Percentiles rank a stretch among this genome's conserved stretches.
phyloP scores from a whole-genome alignment of 2,888 invertebrate species.

The Psylliodes chrysocephalus region DNA sequence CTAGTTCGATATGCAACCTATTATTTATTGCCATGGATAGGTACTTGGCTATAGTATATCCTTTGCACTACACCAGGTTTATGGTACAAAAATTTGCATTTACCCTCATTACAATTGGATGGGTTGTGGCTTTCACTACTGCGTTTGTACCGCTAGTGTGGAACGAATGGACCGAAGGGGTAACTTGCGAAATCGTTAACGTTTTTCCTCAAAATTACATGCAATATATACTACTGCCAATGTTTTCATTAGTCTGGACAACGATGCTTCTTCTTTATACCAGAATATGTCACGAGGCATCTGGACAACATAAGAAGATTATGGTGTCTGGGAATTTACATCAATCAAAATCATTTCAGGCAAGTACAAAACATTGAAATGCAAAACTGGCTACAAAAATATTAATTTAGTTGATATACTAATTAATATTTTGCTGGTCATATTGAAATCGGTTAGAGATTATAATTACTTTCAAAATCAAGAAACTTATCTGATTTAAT shows the following conservation, averaged over 20 bases:
- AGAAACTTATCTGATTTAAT: too few relatives aligned
- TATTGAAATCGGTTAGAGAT: too few relatives aligned
- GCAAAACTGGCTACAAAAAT: too few relatives aligned
- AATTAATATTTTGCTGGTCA: too few relatives aligned
- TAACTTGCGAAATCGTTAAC: slow-evolving; percentile 75
- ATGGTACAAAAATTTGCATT: slow-evolving; percentile 77
- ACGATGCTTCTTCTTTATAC: slow-evolving; percentile 80
- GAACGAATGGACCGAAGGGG: slow-evolving; percentile 74
- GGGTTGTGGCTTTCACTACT: slow-evolving; percentile 74
- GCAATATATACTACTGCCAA: slow-evolving; percentile 71
- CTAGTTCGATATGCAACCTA: slow-evolving; percentile 82
- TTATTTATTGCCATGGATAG: slow-evolving; percentile 83
- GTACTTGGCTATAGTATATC: slow-evolving; percentile 83
- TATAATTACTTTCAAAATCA: too few relatives aligned
- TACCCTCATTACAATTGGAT: slow-evolving; percentile 73
- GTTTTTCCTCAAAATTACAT: slow-evolving; percentile 66
- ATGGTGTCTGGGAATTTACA: slow-evolving; percentile 61
- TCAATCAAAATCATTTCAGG: slow-evolving; percentile 79
- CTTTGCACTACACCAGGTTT: slow-evolving; percentile 79
- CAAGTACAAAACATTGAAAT: too few relatives aligned
- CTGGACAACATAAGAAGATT: slow-evolving; percentile 76
- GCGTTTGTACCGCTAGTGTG: slow-evolving; percentile 80
- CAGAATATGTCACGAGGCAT: slow-evolving; percentile 82
- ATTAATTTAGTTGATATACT: too few relatives aligned
- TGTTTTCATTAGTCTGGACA: slow-evolving; percentile 79